Evolutionary conservation across 1,140 invertebrate genomes (phyloP).

Genomic region (Sarcophaga bullata): DNA sequence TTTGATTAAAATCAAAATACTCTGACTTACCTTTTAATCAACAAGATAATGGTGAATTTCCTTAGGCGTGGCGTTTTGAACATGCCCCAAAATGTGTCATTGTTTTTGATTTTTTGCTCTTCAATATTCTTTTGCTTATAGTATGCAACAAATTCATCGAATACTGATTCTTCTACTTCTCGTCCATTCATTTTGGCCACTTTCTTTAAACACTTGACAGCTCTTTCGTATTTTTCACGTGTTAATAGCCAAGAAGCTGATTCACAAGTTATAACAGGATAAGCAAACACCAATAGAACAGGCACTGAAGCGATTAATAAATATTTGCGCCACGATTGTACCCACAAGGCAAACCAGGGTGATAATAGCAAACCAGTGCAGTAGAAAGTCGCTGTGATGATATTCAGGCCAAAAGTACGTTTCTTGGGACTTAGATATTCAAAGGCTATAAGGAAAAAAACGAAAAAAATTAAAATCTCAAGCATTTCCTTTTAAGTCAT

Average conservation of each 20-base stretch:
- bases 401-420: slow-evolving; percentile 70
- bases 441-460: slow-evolving; percentile 65
- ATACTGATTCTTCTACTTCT: slow-evolving; percentile 65
- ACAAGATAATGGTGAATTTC: slow-evolving; percentile 69
- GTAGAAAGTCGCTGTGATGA: slow-evolving; percentile 71
- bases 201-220: slow-evolving; percentile 67
- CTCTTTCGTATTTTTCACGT: slow-evolving; percentile 67
- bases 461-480: neutral
- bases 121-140: slow-evolving; percentile 55
- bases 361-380: slow-evolving; percentile 68
- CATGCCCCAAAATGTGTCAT: slow-evolving; percentile 62
- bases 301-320: slow-evolving; percentile 68
- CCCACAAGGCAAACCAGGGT: slow-evolving; percentile 70
- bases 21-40: slow-evolving; percentile 70
- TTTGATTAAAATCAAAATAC: neutral
- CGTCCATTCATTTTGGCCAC: slow-evolving; percentile 70
- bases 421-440: slow-evolving; percentile 71
- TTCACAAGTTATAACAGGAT: slow-evolving; percentile 69
- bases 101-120: slow-evolving; percentile 47
- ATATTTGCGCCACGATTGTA: slow-evolving; percentile 69
- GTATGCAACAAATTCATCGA: slow-evolving; percentile 62
- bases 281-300: slow-evolving; percentile 65
- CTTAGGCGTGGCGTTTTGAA: slow-evolving; percentile 68
- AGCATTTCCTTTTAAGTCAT: too few relatives aligned
- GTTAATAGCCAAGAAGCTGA: slow-evolving; percentile 73